Conservation (phyloP, 2,888 invertebrate species). For the Corythucha ciliata region DNA sequence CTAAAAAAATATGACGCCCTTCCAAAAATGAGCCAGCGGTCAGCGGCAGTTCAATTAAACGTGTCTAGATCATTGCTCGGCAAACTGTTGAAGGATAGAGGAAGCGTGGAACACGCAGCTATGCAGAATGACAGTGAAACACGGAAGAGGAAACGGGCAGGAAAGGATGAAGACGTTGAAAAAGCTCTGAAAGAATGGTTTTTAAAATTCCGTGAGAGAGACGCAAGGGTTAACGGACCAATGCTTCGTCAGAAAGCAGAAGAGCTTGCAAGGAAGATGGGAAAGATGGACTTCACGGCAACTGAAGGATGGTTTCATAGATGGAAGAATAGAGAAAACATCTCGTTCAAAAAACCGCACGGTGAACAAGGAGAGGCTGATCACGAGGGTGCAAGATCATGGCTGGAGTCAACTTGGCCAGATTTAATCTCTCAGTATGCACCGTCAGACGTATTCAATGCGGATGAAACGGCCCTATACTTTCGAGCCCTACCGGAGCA, state of each 20-base stretch:
- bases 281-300: slow-evolving; percentile 33
- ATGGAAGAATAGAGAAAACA: slow-evolving; percentile 35
- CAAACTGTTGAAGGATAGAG: no score
- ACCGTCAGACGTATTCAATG: background rate
- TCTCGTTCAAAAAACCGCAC: slow-evolving; percentile 32
- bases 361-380: slow-evolving; percentile 10
- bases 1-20: no score
- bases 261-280: slow-evolving; percentile 21
- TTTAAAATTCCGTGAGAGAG: background rate
- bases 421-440: background rate
- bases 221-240: slow-evolving; percentile 21
- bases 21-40: no score
- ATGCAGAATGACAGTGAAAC: no score
- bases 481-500: background rate
- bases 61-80: no score
- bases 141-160: slow-evolving; percentile 7
- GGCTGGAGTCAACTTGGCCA: background rate
- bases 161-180: slow-evolving; percentile 5
- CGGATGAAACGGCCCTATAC: background rate
- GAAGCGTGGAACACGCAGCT: no score
- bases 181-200: slow-evolving; percentile 1
- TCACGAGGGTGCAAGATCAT: background rate
- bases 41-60: no score
- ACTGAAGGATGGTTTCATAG: slow-evolving; percentile 37
- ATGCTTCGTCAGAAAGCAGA: slow-evolving; percentile 1